Evolutionary conservation across 2,797 vertebrate species (phyloP), one percentile per base, ranked within the genome.

Genomic region (Spinus pinus): DNA sequence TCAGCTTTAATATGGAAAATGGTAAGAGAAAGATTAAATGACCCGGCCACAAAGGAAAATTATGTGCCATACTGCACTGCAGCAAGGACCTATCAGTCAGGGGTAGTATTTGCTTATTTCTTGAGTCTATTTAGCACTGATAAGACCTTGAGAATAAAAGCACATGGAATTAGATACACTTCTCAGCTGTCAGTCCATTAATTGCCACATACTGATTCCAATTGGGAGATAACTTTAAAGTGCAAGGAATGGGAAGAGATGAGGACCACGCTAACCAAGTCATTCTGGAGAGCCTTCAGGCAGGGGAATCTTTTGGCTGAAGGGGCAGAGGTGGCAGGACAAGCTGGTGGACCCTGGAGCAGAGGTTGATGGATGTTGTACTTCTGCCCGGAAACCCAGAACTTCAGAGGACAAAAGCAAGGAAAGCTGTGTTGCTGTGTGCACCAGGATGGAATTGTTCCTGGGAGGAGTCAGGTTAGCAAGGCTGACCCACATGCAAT

Each of bases 1-100:
- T 93, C 87, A 91, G 69, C 90, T 65, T 33, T 83, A 80, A 66
- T 18, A 81, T 25, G n/a, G 60, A 67, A 89, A 86, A 73, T 42
- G 7, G 21, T 74, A 49, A 80, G 24, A 67, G 31, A 90, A 75
- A 79, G 69, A 81, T 25, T 72, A 85, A 91, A 73, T 46, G 11
- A 54, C 62, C 50, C 58, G 13, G 35, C n/a, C 2, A 3, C 42
- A 61, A 24, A 81, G 54, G 23, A 92, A 83, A 91, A 49, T 10
- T 67, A 10, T 64, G 12, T 16, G 24, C 19, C 46, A 54, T 46
- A 46, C 5, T 64, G 39, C 35, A 89, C 35, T 42, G 31, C 23
- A 80, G 2, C 10, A 47, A 56, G 49, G 6, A 73, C 16, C 27
- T 49, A 20, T 25, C 7, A 53, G 15, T n/a, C 5, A 53, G 6